These are phyloP conservation scores for Macrophya annulata DNA, from an alignment of 2,888 invertebrate species.

Conservation along the genomic window DNA sequence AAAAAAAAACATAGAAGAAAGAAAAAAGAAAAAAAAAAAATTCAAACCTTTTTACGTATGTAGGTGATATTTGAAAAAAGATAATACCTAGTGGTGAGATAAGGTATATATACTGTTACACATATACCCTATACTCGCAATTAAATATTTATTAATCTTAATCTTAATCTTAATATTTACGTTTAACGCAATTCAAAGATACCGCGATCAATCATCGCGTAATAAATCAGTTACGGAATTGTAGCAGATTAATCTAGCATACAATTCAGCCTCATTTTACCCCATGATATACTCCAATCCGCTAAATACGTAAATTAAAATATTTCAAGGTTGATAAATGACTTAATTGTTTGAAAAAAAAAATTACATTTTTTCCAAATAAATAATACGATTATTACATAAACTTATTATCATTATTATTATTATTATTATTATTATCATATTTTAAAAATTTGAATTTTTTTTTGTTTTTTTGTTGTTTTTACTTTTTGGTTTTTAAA, in stretches of 20 bases:
- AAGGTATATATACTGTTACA: background rate
- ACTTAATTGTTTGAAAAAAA: no score
- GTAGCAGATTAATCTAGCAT: background rate
- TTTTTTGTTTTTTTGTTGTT: no score
- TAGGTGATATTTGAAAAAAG: no score
- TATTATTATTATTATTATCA: no score
- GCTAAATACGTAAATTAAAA: background rate
- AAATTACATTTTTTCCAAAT: no score
- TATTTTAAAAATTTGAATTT: no score
- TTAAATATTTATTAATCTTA: background rate
- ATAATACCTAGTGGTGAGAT: background rate
- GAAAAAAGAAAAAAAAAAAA: no score
- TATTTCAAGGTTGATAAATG: background rate
- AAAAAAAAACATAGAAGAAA: no score
- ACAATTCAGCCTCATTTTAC: background rate
- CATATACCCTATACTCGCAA: background rate
- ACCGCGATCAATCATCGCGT: background rate
- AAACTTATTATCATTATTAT: no score
- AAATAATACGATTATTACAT: no score
- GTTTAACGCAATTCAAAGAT: background rate
- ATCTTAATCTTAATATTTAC: background rate
- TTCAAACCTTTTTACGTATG: no score
- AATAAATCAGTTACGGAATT: background rate
- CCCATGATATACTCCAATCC: background rate
- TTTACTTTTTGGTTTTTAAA: no score